Evolutionary conservation across 2,888 invertebrate genomes (phyloP), one percentile per base, ranked within the genome.

Genomic region (Heliconius sara): DNA sequence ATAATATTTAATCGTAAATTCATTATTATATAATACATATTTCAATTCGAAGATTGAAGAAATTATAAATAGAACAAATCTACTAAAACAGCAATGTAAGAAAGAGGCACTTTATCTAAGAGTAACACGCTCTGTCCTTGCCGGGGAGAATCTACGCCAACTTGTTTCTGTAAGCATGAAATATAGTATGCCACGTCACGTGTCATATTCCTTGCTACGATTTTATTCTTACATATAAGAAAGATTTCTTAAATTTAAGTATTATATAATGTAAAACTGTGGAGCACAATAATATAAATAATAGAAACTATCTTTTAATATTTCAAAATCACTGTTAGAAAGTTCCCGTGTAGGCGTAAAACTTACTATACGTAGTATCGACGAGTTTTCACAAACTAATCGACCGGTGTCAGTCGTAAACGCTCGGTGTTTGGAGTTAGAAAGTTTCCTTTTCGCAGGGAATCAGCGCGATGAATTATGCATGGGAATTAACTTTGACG

Each of bases 401-500:
- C 87, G 88, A 84, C 85, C 85, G 84, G 85, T 89, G 89, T 88
- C 91, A 89, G 88, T 85, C 86, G 86, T 84, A 84, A 84, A 84
- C 85, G 86, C 82, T 84, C 86, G 85, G 83, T 86, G 87, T 86
- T 84, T 84, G 83, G 85, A 89, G 89, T 90, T 90, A 84, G 84
- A 86, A 93, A 92, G 88, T 92, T 92, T 89, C 90, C 89, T 91
- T 90, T 90, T 89, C 91, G 88, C 89, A 87, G 89, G 89, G 88
- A 88, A 91, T 91, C 91, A 83, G 90, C 91, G 90, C 91, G 84
- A 93, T 95, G 95, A 94, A 94, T 95, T 93, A 95, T 95, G 92
- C 93, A 94, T 93, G 90, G 92, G 93, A 94, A 95, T 95, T 94
- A 94, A 93, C 90, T 94, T 94, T 93, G 93, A 94, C 93, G 93